Base-by-base conservation (phyloP, 2,797 vertebrate genomes). In the Danionella dracula region DNA sequence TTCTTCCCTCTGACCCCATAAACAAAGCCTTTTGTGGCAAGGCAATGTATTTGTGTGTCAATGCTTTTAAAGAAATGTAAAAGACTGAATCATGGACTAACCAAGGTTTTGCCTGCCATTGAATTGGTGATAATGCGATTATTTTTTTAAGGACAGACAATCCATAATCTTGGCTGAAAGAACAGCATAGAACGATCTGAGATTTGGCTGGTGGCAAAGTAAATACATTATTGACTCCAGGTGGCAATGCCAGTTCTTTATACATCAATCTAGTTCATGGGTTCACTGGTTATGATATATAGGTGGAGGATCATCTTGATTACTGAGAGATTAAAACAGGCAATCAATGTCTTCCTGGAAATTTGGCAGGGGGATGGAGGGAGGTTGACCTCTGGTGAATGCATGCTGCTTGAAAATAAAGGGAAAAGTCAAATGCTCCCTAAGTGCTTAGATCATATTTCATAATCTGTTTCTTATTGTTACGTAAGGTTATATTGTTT, bases 401-500 rank as follows among this genome's bases (percentile, higher is more conserved):
- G 3, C 29, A 50, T 51, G 55, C 15, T 68, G 58, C 20, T 41
- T 27, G 41, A 50, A 57, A 50, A 40, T 34, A 13, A 70, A 32
- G 51, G 10, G 55, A 57, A 34, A 55, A 63, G 49, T 55, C 54
- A 57, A 37, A 42, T 35, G 23, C 58, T 64, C 49, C 42, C 8
- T 32, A 40, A 41, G 15, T 19, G 13, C 11, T 49, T 4, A 4
- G 35, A 38, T 46, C 31, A 1, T 37, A 27, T 64, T 64, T 56
- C 8, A 32, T 35, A 16, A 15, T 65, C 59, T 70, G 42, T 81
- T 78, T 77, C 54, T 55, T 79, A 72, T 82, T 71, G 80, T 87
- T 85, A 84, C 79, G 80, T 87, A 84, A 86, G 78, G 57, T 84
- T 86, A 83, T 66, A 45, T 54, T 73, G 66, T 71, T 68, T 69